Base-by-base conservation (phyloP, 1,140 invertebrate genomes). In the Scaptomyza graminum region DNA sequence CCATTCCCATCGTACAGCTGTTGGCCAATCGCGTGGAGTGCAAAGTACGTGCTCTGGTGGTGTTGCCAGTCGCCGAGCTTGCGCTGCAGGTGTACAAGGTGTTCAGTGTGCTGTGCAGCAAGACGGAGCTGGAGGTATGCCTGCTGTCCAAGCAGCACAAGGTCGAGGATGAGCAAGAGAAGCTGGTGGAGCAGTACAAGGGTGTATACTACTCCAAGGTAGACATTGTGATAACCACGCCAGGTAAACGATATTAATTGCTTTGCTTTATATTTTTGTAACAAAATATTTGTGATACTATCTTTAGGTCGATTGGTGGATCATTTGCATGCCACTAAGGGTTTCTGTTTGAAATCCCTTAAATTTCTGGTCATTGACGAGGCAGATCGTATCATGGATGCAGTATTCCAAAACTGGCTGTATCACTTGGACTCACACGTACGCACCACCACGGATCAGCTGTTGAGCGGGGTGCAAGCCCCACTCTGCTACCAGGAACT, bases 301-400 rank as follows among this genome's bases (percentile, higher is more conserved):
- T 2, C 7, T 28, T 16, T 11, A 71, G 98, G 98, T 31, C 94
- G 98, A 72, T 92, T 99, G 28, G 95, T 99, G 6, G 97, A 99
- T 92, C 98, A 99, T 92, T 93, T 99, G 59, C 95, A 95, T 91
- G 94, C 95, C 61, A 98, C 97, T 1, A 91, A 95, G 80, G 97
- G 97, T n/a, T 98, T 99, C 92, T 94, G 94, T 72, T 92, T 99
- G 12, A 93, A 94, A 75, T 90, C 95, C 78, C 93, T 99, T 0
- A 93, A 95, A 89, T 99, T 96, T 93, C 92, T 99, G 52, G 95
- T 99, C 1, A 96, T 99, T 57, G 98, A 99, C 92, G 98, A 99
- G 93, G 98, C 98, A 9, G 98, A 99, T 93, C 93, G 97, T 73
- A 95, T 98, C 69, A 95, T 98, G 92, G 97, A 98, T 76, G 96